Conservation (phyloP, 2,797 vertebrate genomes). For the Philypnodon macrostomus region DNA sequence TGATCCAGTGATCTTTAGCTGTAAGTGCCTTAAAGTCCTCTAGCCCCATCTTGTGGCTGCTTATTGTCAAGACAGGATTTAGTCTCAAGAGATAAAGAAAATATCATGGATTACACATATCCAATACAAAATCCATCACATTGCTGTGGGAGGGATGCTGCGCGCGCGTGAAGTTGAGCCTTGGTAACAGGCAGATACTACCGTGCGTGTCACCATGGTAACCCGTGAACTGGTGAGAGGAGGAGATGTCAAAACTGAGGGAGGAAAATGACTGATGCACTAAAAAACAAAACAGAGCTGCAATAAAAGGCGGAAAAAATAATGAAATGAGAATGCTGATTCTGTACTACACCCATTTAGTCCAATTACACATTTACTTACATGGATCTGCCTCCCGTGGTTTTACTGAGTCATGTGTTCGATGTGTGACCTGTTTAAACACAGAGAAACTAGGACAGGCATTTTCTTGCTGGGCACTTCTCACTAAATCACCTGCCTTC, state of each 20-base stretch:
- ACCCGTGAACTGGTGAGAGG: slow-evolving; percentile 48
- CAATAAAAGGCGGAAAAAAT: neutral
- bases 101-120: slow-evolving; percentile 13
- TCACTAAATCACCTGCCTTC: slow-evolving; percentile 17
- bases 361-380: slow-evolving; percentile 1
- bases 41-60: slow-evolving; percentile 40
- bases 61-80: neutral
- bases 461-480: slow-evolving; percentile 48
- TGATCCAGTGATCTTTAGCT: no score
- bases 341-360: slow-evolving; percentile 2
- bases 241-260: slow-evolving; percentile 39
- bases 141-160: slow-evolving; percentile 39
- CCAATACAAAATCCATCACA: slow-evolving; percentile 36
- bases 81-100: neutral
- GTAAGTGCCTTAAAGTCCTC: slow-evolving; percentile 3
- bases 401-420: slow-evolving; percentile 34
- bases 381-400: neutral
- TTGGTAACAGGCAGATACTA: slow-evolving; percentile 57
- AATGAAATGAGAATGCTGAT: no score
- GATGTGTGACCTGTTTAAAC: slow-evolving; percentile 52
- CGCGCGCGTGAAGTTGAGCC: slow-evolving; percentile 42
- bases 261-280: slow-evolving; percentile 7
- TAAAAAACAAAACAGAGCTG: slow-evolving; percentile 5
- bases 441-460: slow-evolving; percentile 53
- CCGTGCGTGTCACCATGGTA: slow-evolving; percentile 52